Evolutionary conservation across 2,113 vertebrate genomes (phyloP), one percentile per base, ranked within the genome.

Genomic region (Erinaceus europaeus): DNA sequence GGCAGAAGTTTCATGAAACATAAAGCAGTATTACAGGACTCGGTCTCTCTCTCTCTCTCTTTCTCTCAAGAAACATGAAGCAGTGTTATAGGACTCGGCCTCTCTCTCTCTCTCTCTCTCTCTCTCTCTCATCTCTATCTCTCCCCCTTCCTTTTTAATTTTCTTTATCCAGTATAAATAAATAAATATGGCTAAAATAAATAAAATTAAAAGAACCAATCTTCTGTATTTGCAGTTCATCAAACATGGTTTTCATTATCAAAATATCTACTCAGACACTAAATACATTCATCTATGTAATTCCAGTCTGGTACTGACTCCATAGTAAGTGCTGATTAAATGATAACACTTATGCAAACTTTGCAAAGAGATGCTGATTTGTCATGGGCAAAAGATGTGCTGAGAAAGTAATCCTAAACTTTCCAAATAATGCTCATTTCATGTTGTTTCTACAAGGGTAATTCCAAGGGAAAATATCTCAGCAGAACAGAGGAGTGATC

Each of bases 351-450:
- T 52, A 40, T 6, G 48, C 85, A 38, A 42, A 4, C 36, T 76
- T 72, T 36, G 10, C n/a, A 18, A 82, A 13, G 2, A 85, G 40
- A 88, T 57, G 15, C 3, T 75, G 7, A 52, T 57, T 53, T 2
- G 0, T 17, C 20, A 74, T 20, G 68, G 5, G 59, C 42, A n/a
- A 42, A 79, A 88, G 27, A 72, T 76, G 7, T 3, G 9, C n/a
- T 34, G 6, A 73, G 57, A n/a, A 87, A 77, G 2, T 13, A 87
- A 76, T 42, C 14, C n/a, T 81, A 55, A 81, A 42, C 18, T 91
- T 94, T 93, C 65, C 7, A 83, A 82, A 90, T 59, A 0, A 84
- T 65, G 77, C 89, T 90, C 65, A 32, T 72, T 89, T 69, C 20
- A 17, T 55, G 76, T 12, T 13, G 77, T 74, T 87, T 84, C 61